These are phyloP conservation scores for Coecobrya sp. DNA, from an alignment of 2,888 invertebrate genomes.

Conservation along the genomic window DNA sequence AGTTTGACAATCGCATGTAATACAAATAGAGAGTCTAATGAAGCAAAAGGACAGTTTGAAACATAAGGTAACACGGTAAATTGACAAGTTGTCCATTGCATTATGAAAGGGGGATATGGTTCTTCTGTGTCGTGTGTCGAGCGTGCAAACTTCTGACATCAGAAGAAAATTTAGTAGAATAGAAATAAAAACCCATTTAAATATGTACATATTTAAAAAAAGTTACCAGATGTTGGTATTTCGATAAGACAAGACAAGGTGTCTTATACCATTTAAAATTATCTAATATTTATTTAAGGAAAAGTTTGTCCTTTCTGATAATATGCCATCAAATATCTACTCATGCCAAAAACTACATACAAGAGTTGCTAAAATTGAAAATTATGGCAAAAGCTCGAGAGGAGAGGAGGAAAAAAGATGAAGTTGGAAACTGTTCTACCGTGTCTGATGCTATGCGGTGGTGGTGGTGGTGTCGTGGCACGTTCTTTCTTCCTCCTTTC, in stretches of 20 bases:
- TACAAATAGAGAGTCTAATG: constrained; percentile 59
- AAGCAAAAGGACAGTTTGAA: constrained; percentile 53
- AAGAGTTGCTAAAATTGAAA: constrained; percentile 32
- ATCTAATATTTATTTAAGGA: constrained; percentile 68
- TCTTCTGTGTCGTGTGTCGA: background rate
- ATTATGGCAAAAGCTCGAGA: constrained; percentile 29
- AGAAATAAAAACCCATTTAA: background rate
- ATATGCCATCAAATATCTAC: constrained; percentile 40
- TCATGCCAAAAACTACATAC: constrained; percentile 70
- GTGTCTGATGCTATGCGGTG: no score
- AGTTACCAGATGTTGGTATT: constrained; percentile 76
- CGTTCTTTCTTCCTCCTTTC: constrained; percentile 3
- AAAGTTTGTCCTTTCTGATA: constrained; percentile 53
- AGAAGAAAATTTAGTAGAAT: constrained; percentile 1
- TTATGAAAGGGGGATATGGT: constrained; percentile 8
- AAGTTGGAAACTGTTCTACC: background rate
- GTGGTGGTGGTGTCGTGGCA: no score
- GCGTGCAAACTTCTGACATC: no score
- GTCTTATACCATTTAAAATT: constrained; percentile 58
- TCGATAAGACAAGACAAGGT: constrained; percentile 33
- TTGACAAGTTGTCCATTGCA: constrained; percentile 62
- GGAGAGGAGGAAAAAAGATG: background rate
- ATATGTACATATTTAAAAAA: constrained; percentile 13
- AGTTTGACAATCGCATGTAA: constrained; percentile 64
- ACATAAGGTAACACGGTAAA: constrained; percentile 56